These are phyloP conservation scores for Venustaconcha ellipsiformis DNA, from an alignment of 1,140 invertebrate species.

Conservation along the genomic window DNA sequence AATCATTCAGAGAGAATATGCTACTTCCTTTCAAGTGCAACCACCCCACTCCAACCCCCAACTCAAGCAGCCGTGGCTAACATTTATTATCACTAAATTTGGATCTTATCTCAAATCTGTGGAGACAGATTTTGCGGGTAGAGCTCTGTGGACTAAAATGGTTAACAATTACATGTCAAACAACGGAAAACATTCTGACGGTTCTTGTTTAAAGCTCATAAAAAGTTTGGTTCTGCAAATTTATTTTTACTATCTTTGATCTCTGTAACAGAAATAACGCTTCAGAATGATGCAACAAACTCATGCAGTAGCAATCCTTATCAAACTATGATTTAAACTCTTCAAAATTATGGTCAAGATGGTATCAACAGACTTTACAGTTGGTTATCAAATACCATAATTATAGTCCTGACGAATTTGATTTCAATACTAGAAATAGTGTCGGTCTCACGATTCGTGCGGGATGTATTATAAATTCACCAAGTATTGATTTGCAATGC, in stretches of 20 bases:
- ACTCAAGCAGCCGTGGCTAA: not conserved
- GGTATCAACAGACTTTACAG: conserved; percentile 14
- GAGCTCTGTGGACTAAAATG: not conserved
- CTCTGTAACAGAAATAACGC: conserved; percentile 9
- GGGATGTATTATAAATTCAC: conserved; percentile 1
- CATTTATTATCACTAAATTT: not conserved
- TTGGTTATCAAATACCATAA: conserved; percentile 22
- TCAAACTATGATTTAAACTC: conserved; percentile 16
- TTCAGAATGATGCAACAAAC: conserved; percentile 14
- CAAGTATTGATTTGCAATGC: conserved; percentile 26
- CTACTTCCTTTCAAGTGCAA: too few relatives aligned
- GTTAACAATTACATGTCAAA: conserved; percentile 10
- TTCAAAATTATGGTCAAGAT: conserved; percentile 13
- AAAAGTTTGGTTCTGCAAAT: conserved; percentile 14
- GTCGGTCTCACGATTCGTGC: conserved; percentile 8
- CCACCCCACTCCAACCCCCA: not conserved
- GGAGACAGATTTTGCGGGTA: not conserved
- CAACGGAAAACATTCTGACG: conserved; percentile 9
- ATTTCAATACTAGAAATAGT: not conserved
- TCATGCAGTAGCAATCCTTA: conserved; percentile 23
- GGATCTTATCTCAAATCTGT: not conserved
- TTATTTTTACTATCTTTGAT: conserved; percentile 19
- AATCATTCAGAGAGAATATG: too few relatives aligned
- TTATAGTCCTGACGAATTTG: conserved; percentile 10
- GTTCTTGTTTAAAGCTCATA: not conserved